phyloP scores from a whole-genome alignment of 2,797 vertebrate genomes.

The Botia kubotai region DNA sequence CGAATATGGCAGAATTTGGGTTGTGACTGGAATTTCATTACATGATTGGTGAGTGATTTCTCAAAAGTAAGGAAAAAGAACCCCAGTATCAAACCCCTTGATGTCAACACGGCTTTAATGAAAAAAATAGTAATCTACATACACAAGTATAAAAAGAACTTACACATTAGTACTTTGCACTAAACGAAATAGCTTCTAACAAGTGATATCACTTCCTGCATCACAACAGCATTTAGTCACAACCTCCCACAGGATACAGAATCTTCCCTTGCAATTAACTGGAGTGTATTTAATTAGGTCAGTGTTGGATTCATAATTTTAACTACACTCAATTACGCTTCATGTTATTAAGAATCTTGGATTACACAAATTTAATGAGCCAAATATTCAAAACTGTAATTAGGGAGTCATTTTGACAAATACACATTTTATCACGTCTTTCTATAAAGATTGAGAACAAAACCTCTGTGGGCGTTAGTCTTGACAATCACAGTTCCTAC shows the following conservation, averaged over 20 bases:
- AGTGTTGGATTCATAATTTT: slow-evolving; percentile 50
- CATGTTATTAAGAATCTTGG: slow-evolving; percentile 62
- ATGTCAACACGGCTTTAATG: too few species aligned
- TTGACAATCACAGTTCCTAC: slow-evolving; percentile 64
- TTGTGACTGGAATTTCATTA: neutral
- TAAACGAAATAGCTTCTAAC: neutral
- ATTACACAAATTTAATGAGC: slow-evolving; percentile 71
- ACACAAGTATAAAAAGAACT: too few species aligned
- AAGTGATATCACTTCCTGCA: neutral
- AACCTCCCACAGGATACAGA: slow-evolving; percentile 8
- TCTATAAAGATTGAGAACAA: slow-evolving; percentile 59
- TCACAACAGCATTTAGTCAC: neutral
- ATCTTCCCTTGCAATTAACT: slow-evolving; percentile 44
- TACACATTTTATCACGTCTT: slow-evolving; percentile 69
- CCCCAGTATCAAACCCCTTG: too few species aligned
- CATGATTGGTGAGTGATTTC: too few species aligned
- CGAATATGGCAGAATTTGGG: neutral
- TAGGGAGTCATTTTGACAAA: slow-evolving; percentile 65
- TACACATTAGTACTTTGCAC: neutral
- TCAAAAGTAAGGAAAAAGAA: too few species aligned
- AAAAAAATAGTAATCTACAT: too few species aligned
- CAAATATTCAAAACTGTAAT: slow-evolving; percentile 65
- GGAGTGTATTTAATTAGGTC: slow-evolving; percentile 50
- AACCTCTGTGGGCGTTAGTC: slow-evolving; percentile 54
- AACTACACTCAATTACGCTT: slow-evolving; percentile 55